A percentile compares a stretch with the other conserved stretches of the same genome.
These are phyloP conservation scores for Apostichopus parvimensis DNA, from an alignment of 35 echinoderm and acorn worm species.

Conservation along the genomic window DNA sequence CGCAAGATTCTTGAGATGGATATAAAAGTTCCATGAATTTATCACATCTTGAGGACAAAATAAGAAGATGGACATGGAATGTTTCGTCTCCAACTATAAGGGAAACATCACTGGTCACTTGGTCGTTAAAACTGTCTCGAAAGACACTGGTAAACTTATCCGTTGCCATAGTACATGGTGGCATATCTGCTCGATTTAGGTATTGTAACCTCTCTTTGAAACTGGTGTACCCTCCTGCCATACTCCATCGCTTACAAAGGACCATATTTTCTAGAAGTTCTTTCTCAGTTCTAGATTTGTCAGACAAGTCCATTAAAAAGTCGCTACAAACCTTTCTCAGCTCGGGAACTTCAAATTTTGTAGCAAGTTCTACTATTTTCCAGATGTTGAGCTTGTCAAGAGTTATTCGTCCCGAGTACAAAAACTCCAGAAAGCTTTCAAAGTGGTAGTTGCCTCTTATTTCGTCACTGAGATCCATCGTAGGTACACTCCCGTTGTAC, in stretches of 20 bases:
- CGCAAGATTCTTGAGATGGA: neutral
- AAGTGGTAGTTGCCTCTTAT: neutral
- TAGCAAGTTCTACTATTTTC: neutral
- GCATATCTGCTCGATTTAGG: neutral
- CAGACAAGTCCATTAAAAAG: neutral
- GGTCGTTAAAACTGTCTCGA: neutral
- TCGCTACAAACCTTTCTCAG: neutral
- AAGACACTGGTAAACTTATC: neutral
- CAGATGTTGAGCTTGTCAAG: neutral
- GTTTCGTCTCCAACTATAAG: neutral
- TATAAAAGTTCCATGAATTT: neutral
- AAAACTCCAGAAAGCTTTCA: neutral
- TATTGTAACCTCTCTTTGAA: neutral
- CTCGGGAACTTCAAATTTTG: neutral
- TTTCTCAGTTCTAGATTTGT: neutral
- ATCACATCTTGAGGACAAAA: neutral
- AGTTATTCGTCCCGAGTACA: slow-evolving; percentile 1
- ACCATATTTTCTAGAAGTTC: neutral
- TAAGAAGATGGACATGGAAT: neutral
- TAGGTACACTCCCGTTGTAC: neutral
- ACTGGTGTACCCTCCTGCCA: neutral
- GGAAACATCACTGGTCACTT: slow-evolving; percentile 10
- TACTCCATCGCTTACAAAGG: neutral
- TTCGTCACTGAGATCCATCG: neutral
- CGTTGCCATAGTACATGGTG: neutral